Evolutionary conservation across 2,888 invertebrate species (phyloP).

Genomic region (Artemia sinica): DNA sequence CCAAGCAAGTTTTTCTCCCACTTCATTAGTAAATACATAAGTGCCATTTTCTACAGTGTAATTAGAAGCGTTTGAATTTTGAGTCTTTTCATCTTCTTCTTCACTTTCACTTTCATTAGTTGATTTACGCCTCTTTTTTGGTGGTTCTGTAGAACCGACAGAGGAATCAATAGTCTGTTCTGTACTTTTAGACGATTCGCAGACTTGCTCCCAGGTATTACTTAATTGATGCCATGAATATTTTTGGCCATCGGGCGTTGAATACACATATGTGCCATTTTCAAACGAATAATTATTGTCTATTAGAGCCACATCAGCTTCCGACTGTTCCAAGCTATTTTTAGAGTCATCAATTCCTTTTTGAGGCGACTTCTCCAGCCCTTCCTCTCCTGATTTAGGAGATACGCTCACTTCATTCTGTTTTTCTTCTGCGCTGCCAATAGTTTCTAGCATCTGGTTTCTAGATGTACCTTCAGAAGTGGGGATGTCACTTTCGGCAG

Average conservation of each 20-base stretch:
- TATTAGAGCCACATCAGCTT: too few relatives aligned
- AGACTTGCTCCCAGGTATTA: neutral
- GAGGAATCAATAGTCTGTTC: too few relatives aligned
- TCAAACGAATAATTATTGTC: neutral
- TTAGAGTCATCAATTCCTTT: too few relatives aligned
- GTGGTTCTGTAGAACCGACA: neutral
- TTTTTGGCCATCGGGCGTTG: neutral
- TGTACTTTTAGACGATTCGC: too few relatives aligned
- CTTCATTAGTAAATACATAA: neutral
- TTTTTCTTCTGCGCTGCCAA: too few relatives aligned
- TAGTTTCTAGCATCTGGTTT: too few relatives aligned
- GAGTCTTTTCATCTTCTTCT: neutral
- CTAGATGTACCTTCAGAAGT: too few relatives aligned
- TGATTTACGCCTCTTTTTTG: neutral
- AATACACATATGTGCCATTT: conserved; percentile 7
- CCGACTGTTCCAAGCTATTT: too few relatives aligned
- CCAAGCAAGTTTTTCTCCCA: neutral
- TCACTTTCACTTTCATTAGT: conserved; percentile 8
- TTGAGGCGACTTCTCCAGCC: too few relatives aligned
- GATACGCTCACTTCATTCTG: too few relatives aligned
- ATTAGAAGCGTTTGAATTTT: neutral
- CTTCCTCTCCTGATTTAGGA: too few relatives aligned
- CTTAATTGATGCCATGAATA: neutral
- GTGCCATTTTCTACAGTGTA: conserved; percentile 5
- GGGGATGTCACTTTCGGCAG: too few relatives aligned